Conservation (phyloP, 2,797 vertebrate genomes). For the Micrastur ruficollis region DNA sequence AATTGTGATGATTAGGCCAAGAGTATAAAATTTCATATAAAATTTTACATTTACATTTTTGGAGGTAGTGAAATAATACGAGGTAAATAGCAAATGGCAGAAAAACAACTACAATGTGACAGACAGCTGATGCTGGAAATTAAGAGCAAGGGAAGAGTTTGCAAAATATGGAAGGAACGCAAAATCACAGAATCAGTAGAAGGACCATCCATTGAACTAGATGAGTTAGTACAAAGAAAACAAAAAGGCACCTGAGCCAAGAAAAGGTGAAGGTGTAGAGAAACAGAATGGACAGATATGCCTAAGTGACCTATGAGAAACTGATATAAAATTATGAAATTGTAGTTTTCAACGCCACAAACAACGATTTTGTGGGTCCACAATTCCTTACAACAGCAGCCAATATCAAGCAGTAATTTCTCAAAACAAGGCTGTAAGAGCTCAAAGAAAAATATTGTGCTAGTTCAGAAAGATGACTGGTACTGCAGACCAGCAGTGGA, state of each 20-base stretch:
- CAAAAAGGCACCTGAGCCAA: not conserved
- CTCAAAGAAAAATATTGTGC: not conserved
- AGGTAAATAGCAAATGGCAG: not conserved
- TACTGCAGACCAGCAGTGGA: not conserved
- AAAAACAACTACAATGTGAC: not conserved
- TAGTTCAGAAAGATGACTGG: not conserved
- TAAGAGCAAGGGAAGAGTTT: not conserved
- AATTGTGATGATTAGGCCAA: not conserved
- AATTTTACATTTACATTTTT: not conserved
- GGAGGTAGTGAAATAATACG: not conserved
- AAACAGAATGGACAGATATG: not conserved
- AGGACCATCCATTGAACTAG: not conserved
- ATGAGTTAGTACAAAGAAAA: not conserved
- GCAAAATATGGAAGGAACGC: not conserved
- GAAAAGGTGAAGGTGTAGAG: not conserved
- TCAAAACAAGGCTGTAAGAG: not conserved
- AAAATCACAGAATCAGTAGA: not conserved
- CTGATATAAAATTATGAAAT: not conserved
- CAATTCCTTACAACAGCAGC: not conserved
- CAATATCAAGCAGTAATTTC: not conserved
- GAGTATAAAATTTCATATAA: not conserved
- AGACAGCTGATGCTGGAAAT: not conserved
- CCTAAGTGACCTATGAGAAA: not conserved
- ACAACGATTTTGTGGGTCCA: not conserved
- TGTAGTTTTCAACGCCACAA: not conserved